phyloP scores from a whole-genome alignment of 2,113 vertebrate species.

The cattle (Bos taurus) region ARS-UCD2.0 NC_037357.1:62850501-62851000 shows the following conservation, averaged over 20 bases:
- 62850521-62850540: too few species aligned
- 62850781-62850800: constrained; percentile 28
- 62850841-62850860: not conserved
- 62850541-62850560: too few species aligned
- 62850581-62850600: too few species aligned
- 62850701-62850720: not conserved
- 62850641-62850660: too few species aligned
- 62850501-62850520: too few species aligned
- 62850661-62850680: too few species aligned
- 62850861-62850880: constrained; percentile 1
- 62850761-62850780: constrained; percentile 38
- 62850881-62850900: constrained; percentile 22
- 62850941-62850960: constrained; percentile 1
- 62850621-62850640: too few species aligned
- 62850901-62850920: not conserved
- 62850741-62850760: not conserved
- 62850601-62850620: too few species aligned
- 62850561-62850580: too few species aligned
- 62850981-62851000: not conserved
- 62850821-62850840: constrained; percentile 44
- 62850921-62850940: constrained; percentile 29
- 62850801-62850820: constrained; percentile 32
- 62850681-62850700: too few species aligned
- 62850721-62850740: not conserved
- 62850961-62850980: not conserved